phyloP scores from a whole-genome alignment of 2,888 invertebrate species.

The Cerastoderma edule region DNA sequence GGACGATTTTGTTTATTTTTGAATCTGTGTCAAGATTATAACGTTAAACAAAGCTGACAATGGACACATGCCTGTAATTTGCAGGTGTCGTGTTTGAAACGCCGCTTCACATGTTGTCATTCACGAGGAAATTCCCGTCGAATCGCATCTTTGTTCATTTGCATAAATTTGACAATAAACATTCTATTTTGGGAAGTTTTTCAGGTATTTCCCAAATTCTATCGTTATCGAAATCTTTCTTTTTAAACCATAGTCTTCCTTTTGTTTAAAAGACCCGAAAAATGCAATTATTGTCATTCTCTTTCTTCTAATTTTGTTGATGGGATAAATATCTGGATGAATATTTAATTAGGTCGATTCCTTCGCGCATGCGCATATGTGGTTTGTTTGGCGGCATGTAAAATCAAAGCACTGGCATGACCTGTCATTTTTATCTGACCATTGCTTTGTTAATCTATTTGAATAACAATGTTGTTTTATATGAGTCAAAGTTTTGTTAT shows the following conservation, averaged over 20 bases:
- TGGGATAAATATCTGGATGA: slow-evolving; percentile 71
- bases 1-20: no score
- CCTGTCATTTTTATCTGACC: no score
- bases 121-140: slow-evolving; percentile 54
- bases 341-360: slow-evolving; percentile 60
- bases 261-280: no score
- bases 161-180: slow-evolving; percentile 66
- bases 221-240: no score
- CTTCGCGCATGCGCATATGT: slow-evolving; percentile 66
- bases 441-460: no score
- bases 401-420: not conserved
- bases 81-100: not conserved
- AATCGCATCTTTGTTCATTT: slow-evolving; percentile 73
- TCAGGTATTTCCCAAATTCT: slow-evolving; percentile 50
- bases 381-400: not conserved
- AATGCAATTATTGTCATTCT: not conserved
- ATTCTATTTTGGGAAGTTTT: slow-evolving; percentile 47
- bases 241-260: no score
- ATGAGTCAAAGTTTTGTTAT: slow-evolving; percentile 51
- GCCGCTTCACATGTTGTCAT: slow-evolving; percentile 28
- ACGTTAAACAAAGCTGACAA: no score
- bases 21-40: no score
- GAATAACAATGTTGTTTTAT: slow-evolving; percentile 40
- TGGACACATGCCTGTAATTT: no score
- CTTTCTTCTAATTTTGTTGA: not conserved